phyloP scores from a whole-genome alignment of 2,113 vertebrate genomes.

The Anguilla japonica region DNA sequence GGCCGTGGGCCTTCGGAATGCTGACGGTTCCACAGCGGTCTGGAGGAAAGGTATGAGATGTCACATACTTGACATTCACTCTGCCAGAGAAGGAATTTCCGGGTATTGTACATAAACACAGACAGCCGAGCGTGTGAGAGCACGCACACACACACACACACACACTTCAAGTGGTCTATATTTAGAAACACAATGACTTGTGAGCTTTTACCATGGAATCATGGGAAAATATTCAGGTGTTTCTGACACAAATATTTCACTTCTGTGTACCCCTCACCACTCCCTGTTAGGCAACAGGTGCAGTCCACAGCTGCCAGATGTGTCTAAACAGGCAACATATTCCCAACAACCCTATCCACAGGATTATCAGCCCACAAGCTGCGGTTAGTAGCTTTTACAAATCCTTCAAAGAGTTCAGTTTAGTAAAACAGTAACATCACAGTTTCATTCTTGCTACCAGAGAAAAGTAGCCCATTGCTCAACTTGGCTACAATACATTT shows the following conservation, averaged over 20 bases:
- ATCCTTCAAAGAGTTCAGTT: not conserved
- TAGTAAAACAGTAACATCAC: not conserved
- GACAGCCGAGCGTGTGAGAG: not conserved
- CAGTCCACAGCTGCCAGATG: not conserved
- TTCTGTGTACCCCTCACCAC: not conserved
- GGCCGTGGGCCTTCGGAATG: not conserved
- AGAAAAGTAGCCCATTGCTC: no score
- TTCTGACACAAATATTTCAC: not conserved
- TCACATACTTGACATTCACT: not conserved
- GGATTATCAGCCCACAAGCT: not conserved
- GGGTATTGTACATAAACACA: constrained; percentile 15
- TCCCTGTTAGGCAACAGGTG: not conserved
- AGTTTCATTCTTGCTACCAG: not conserved
- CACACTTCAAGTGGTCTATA: not conserved
- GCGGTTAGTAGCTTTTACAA: not conserved
- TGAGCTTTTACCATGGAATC: not conserved
- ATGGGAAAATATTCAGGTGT: not conserved
- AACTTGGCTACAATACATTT: no score
- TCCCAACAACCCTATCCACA: not conserved
- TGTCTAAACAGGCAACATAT: not conserved
- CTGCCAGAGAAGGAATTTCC: constrained; percentile 1
- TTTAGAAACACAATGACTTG: not conserved
- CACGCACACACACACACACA: not conserved
- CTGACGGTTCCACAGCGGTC: not conserved
- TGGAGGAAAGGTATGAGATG: not conserved